phyloP scores from a whole-genome alignment of 2,797 vertebrate genomes.

The Pseudochromis fuscus region DNA sequence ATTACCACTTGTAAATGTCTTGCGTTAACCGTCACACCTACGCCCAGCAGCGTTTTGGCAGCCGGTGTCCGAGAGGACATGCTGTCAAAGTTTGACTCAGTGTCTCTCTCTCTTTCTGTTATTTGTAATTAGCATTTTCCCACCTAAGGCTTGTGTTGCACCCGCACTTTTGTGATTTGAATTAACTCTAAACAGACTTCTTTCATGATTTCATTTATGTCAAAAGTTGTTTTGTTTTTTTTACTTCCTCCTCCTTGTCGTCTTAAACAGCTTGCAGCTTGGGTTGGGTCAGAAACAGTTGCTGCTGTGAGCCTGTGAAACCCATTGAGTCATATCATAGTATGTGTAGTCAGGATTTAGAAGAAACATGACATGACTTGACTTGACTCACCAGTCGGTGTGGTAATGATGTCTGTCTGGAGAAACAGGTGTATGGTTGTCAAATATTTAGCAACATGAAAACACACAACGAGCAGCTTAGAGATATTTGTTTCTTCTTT shows the following conservation, averaged over 20 bases:
- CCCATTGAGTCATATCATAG: conserved; percentile 15
- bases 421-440: conserved; percentile 57
- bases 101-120: conserved; percentile 14
- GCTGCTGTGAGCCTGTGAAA: conserved; percentile 23
- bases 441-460: not conserved
- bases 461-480: not conserved
- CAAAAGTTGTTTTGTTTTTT: not conserved
- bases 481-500: not conserved
- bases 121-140: conserved; percentile 27
- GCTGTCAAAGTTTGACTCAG: conserved; percentile 36
- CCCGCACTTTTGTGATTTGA: too few species aligned
- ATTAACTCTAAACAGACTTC: not conserved
- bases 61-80: conserved; percentile 44
- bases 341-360: conserved; percentile 21
- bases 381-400: conserved; percentile 61
- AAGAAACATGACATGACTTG: conserved; percentile 52
- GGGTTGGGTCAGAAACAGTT: conserved; percentile 7
- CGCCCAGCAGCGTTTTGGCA: conserved; percentile 38
- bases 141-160: not conserved
- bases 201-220: conserved; percentile 3
- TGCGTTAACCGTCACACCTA: conserved; percentile 14
- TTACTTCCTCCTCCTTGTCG: not conserved
- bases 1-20: conserved; percentile 7
- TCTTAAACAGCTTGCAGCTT: not conserved
- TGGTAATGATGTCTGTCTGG: conserved; percentile 48